Base-by-base conservation (phyloP, 2,888 invertebrate species). In the Catotricha subobsoleta region DNA sequence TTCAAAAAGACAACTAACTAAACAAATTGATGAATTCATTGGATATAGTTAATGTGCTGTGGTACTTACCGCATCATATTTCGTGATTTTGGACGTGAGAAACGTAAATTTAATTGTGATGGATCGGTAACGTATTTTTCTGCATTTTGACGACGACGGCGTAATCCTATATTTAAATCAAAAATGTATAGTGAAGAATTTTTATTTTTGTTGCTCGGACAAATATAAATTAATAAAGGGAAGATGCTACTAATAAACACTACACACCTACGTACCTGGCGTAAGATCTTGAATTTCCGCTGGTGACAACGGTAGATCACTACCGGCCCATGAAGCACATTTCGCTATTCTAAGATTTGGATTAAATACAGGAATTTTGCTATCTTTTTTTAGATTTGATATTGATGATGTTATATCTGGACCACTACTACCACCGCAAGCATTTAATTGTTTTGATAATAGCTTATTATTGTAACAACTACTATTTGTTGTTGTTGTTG, bases 51-150 rank as follows among this genome's bases (percentile, higher is more conserved):
- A n/a, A 30, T 8, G 30, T 5, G n/a, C 5, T 8, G 12, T 13
- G 21, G 37, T 31, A 44, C 52, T 48, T 53, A 61, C 62, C 62
- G 57, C 46, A 55, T 56, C 6, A 52, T 49, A 35, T 54, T 56
- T 39, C 63, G 55, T 48, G 69, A 67, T 44, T 72, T 53, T n/a
- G 77, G 79, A 48, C 84, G 66, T 54, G 78, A 76, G 66, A 84
- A 84, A 45, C 81, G 69, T 52, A 86, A 68, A 63, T 82, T 81
- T 52, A 86, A 65, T 57, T 87, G 83, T 45, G 80, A 75, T 46
- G 81, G 80, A 65, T 87, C 87, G 21, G 78, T 76, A 20, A 86
- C 80, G 64, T 87, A 87, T 64, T 88, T 88, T 47, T 86, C 86
- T 43, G 67, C 67, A 33, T 76, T 75, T 50, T 81, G 74, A 50